Evolutionary conservation across 2,797 vertebrate genomes (phyloP).

Genomic region (Dendrocincla tyrannina): DNA sequence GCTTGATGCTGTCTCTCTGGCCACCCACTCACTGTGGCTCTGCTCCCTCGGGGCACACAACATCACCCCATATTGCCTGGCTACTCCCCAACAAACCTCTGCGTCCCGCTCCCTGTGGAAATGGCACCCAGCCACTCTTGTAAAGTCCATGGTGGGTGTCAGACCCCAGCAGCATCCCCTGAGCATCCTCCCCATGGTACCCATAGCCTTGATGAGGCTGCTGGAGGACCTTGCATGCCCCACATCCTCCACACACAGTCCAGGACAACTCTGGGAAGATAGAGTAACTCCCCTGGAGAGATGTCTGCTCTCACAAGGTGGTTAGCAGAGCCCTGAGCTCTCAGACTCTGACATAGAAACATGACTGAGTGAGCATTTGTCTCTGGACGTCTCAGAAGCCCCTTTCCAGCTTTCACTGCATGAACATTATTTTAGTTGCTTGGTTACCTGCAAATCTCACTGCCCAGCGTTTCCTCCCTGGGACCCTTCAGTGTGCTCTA

Average conservation of each 20-base stretch:
- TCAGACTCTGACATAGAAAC: neutral
- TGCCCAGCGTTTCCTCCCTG: neutral
- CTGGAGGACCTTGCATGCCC: neutral
- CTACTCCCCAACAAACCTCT: fast-evolving
- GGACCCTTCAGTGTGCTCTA: neutral
- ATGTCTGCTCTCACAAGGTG: neutral
- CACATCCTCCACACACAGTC: fast-evolving
- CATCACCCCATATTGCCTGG: neutral
- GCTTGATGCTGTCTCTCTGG: neutral
- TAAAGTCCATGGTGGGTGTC: fast-evolving
- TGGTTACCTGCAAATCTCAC: neutral
- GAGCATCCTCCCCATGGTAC: neutral
- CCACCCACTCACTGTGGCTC: neutral
- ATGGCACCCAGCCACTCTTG: fast-evolving
- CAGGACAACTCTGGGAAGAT: neutral
- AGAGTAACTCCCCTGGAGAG: neutral
- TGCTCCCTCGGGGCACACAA: neutral
- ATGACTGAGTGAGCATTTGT: fast-evolving
- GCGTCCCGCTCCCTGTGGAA: neutral
- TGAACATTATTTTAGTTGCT: neutral
- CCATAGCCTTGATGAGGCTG: neutral
- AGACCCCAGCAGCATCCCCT: neutral
- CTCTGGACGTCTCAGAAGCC: neutral
- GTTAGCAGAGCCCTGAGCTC: neutral
- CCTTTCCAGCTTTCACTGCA: neutral